Base-by-base conservation (phyloP, 2,113 vertebrate species). In the Phainopepla nitens region DNA sequence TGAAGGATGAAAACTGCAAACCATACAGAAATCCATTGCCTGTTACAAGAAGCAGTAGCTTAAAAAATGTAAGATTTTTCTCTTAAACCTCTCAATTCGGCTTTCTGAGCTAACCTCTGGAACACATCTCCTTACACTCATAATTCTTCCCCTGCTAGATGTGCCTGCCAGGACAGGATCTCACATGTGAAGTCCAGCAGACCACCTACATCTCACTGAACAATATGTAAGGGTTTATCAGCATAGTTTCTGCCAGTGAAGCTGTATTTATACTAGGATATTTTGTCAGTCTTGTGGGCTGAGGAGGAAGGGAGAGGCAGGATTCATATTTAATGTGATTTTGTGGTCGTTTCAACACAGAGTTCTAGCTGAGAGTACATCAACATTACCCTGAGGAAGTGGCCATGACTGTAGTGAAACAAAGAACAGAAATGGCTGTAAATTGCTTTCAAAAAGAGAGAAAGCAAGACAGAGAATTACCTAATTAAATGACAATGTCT, bases 31-130 rank as follows among this genome's bases (percentile, higher is more conserved):
- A 87, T 49, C 29, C 16, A 54, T 0, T 65, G 58, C 15, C 62
- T 82, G 39, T n/a, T 80, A 77, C 10, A 87, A 80, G 33, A 90
- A 73, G 75, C 54, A 85, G 70, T 29, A 93, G 39, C 29, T 77
- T 82, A 36, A 42, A 91, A 76, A 94, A 53, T 3, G 1, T 5
- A 61, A 45, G 35, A 80, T 90, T 94, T 58, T 86, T 17, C 17
- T 73, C 82, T 66, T 51, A 65, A 93, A 69, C 19, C 23, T 58
- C 75, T 62, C 75, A 57, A 29, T 56, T 2, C 4, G 3, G 29
- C 50, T 92, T 90, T 95, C 61, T 82, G 42, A 93, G 29, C 54
- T 92, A 94, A 92, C 51, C 64, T 73, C 76, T 96, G 85, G 54
- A 93, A 93, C 47, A 50, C 3, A 22, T 94, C 82, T 66, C 47